Base-by-base conservation (phyloP, 1,140 invertebrate species). In the Diorhabda elongata region DNA sequence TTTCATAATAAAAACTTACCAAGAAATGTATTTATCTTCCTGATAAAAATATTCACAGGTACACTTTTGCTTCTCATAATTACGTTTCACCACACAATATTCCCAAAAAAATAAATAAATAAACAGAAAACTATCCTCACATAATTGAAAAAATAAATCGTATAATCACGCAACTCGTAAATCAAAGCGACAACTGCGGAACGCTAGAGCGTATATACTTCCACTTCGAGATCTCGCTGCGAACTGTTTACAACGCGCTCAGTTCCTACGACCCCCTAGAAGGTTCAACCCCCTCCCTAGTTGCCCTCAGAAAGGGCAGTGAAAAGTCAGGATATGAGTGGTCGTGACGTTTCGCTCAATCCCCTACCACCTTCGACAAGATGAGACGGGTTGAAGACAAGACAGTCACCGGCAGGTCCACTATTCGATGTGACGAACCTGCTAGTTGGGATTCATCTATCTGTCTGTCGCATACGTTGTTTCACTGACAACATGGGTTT, bases 261-360 rank as follows among this genome's bases (percentile, higher is more conserved):
- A 60, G 68, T 56, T 62, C 73, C 69, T 71, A 62, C 72, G 58
- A 68, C 66, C 70, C 63, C 70, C 65, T 52, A 67, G 65, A 58
- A 67, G 65, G 66, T 72, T 75, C 72, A 68, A 70, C 61, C 67
- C 66, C 70, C 67, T 66, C 64, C 57, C 69, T 62, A 57, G 63
- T 26, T 59, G 61, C 61, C 44, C 66, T 60, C 42, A 62, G 62
- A 66, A 67, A 67, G 66, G 71, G 72, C 74, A 71, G 69, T 72
- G 70, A 74, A 75, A 75, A 75, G 74, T 75, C 74, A 73, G 67
- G 70, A 72, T 73, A 71, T 75, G 74, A 75, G 73, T 75, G 74
- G 74, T 71, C 64, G 71, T 76, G 74, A 76, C 73, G 71, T 69
- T 58, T n/a, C 6, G 47, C 47, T 52, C 47, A 57, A 64, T 44